Conservation (phyloP, 2,797 vertebrate genomes). For the Thaleichthys pacificus region DNA sequence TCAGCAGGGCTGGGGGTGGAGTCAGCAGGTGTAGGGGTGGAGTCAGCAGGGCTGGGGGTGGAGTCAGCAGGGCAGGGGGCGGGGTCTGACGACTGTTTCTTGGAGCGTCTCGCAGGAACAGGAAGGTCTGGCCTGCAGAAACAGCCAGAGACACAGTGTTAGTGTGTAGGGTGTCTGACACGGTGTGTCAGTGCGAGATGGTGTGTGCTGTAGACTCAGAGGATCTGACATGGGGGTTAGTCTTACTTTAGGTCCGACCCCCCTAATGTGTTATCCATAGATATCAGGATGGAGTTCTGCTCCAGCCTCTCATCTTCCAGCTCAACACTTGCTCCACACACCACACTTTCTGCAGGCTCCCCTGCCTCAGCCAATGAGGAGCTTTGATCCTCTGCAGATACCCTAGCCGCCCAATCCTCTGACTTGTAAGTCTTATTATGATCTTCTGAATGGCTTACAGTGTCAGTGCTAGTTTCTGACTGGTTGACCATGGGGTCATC, state of each 20-base stretch:
- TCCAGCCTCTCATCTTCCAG: slow-evolving; percentile 30
- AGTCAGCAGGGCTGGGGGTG: neutral
- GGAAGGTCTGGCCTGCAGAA: neutral
- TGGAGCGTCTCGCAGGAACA: neutral
- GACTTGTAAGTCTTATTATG: neutral
- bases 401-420: neutral
- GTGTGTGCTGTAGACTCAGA: neutral
- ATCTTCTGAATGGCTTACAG: slow-evolving; percentile 8
- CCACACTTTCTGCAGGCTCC: slow-evolving; percentile 17
- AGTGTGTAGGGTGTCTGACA: neutral
- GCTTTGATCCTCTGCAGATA: slow-evolving; percentile 45
- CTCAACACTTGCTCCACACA: slow-evolving; percentile 12
- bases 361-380: slow-evolving; percentile 39
- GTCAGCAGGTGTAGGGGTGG: neutral
- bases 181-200: neutral
- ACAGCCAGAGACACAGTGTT: neutral
- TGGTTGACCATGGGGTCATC: slow-evolving; percentile 37
- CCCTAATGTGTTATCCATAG: neutral
- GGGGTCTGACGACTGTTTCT: neutral
- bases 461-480: neutral
- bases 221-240: neutral
- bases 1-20: neutral
- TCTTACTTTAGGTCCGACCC: neutral
- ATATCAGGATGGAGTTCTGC: slow-evolving; percentile 9
- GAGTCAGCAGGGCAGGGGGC: neutral